Evolutionary conservation across 2,888 invertebrate species (phyloP).

Genomic region (Perizoma affinitatum): DNA sequence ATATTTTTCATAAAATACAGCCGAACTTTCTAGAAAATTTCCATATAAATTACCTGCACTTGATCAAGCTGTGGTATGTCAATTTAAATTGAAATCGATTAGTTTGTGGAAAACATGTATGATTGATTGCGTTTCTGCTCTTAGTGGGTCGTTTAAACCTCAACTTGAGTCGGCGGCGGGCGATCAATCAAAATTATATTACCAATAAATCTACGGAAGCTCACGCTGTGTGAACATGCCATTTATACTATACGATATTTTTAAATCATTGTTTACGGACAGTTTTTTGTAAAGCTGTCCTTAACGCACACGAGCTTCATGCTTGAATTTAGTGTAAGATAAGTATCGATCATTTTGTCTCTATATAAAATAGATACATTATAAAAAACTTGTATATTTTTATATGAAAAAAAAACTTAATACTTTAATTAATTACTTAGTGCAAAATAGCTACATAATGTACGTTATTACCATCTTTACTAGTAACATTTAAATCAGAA

Average conservation of each 20-base stretch:
- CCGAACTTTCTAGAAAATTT: constrained; percentile 8
- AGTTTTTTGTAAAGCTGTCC: too few relatives aligned
- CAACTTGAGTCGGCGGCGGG: constrained; percentile 55
- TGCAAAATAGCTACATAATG: too few relatives aligned
- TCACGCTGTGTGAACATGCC: constrained; percentile 53
- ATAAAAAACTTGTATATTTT: too few relatives aligned
- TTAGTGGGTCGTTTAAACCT: constrained; percentile 61
- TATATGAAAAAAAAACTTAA: too few relatives aligned
- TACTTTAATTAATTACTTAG: too few relatives aligned
- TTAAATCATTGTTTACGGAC: not conserved
- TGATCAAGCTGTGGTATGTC: constrained; percentile 29
- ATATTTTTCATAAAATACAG: constrained; percentile 1
- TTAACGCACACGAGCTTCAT: too few relatives aligned
- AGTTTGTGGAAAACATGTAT: constrained; percentile 46
- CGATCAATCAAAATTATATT: constrained; percentile 83
- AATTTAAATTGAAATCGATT: constrained; percentile 37
- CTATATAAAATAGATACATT: too few relatives aligned
- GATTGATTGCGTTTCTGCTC: constrained; percentile 61
- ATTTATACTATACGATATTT: constrained; percentile 53
- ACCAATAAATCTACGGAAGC: constrained; percentile 78
- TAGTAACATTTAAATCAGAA: too few relatives aligned
- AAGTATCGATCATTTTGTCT: too few relatives aligned
- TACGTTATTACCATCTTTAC: too few relatives aligned
- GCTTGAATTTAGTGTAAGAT: too few relatives aligned
- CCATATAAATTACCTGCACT: constrained; percentile 23